Conservation (phyloP, 92 coral and sea anemone genomes). For the Epizoanthus illoricatus region DNA sequence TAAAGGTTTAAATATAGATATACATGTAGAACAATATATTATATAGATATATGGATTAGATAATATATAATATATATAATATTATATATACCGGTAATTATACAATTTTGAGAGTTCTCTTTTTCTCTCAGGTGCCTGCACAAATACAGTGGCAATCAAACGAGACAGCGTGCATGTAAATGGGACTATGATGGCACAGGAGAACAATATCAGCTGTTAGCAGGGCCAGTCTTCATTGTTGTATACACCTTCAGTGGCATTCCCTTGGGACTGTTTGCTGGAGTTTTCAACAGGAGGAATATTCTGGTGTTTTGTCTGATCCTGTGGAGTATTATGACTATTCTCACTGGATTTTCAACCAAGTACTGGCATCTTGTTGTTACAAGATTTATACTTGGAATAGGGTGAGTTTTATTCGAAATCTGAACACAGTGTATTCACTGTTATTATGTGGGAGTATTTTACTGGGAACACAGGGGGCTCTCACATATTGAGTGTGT, state of each 20-base stretch:
- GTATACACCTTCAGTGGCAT: conserved; percentile 93
- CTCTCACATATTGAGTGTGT: no score
- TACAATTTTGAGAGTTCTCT: no score
- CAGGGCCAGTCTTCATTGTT: conserved; percentile 95
- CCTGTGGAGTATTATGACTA: conserved; percentile 94
- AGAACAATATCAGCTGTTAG: conserved; percentile 83
- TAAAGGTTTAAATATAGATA: no score
- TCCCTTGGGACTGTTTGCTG: conserved; percentile 85
- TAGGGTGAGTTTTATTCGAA: conserved; percentile 68
- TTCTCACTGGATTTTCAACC: conserved; percentile 87
- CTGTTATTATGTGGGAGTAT: no score
- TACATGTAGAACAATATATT: no score
- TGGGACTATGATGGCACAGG: conserved; percentile 99
- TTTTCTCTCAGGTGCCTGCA: conserved; percentile 55
- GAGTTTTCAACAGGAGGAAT: conserved; percentile 80
- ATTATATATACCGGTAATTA: no score
- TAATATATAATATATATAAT: no score
- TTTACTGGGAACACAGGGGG: no score
- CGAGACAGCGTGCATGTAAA: conserved; percentile 54
- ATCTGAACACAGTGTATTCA: no score
- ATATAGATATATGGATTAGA: no score
- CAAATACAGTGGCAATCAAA: conserved; percentile 41
- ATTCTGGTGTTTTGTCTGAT: conserved; percentile 79
- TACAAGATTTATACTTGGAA: conserved; percentile 87
- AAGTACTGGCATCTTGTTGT: conserved; percentile 92